Conservation (phyloP, 2,113 vertebrate species). For the Emydocephalus ijimae region DNA sequence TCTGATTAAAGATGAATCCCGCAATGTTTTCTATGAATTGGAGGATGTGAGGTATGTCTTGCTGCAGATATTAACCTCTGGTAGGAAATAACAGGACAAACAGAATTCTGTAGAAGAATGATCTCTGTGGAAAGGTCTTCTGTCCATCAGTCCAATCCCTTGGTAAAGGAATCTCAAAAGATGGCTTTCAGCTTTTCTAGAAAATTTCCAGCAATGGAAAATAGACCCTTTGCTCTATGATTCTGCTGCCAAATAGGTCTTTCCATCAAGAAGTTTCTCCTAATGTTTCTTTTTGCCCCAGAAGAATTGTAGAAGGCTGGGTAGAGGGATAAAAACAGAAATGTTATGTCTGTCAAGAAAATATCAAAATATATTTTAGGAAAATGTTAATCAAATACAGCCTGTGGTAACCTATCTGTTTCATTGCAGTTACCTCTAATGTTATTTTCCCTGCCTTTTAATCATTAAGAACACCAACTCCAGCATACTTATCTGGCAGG, state of each 20-base stretch:
- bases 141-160: not conserved
- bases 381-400: not conserved
- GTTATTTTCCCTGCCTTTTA: not conserved
- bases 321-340: not conserved
- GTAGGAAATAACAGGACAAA: not conserved
- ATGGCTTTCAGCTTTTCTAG: not conserved
- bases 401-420: not conserved
- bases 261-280: not conserved
- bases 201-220: not conserved
- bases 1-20: conserved; percentile 96
- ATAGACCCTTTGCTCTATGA: not conserved
- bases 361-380: not conserved
- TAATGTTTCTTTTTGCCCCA: not conserved
- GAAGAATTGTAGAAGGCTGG: not conserved
- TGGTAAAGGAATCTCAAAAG: not conserved
- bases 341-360: not conserved
- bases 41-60: conserved; percentile 84
- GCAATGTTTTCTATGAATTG: conserved; percentile 97
- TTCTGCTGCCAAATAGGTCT: not conserved
- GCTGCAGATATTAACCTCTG: not conserved
- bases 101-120: not conserved
- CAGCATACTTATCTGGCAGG: not conserved
- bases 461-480: not conserved
- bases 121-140: not conserved
- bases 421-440: not conserved